These are phyloP conservation scores for Nipponia nippon DNA, from an alignment of 2,113 vertebrate genomes.

Conservation along the genomic window DNA sequence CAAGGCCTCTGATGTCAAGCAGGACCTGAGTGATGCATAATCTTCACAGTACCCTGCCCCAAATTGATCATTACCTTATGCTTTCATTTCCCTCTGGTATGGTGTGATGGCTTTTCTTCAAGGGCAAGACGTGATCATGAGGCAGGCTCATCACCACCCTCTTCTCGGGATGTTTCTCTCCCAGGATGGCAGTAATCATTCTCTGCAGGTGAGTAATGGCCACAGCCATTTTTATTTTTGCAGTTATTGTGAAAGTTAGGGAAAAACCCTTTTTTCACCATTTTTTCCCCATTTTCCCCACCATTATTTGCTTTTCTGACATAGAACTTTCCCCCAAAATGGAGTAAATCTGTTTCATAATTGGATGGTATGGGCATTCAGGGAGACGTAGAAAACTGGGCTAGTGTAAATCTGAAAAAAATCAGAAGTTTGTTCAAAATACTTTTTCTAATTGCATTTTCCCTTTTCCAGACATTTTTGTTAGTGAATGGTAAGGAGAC, in stretches of 20 bases:
- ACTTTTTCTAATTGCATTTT: background rate
- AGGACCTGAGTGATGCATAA: background rate
- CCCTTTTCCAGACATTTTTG: background rate
- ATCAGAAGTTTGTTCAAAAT: background rate
- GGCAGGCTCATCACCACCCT: background rate
- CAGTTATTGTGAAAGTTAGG: background rate
- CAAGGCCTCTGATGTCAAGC: background rate
- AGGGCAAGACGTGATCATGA: accelerated
- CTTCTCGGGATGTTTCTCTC: background rate
- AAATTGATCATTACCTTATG: accelerated
- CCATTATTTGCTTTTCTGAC: background rate
- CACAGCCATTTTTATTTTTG: background rate
- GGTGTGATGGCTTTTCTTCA: background rate
- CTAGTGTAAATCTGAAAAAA: background rate
- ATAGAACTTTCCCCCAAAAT: background rate
- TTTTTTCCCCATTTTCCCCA: background rate
- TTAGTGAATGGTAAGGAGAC: background rate
- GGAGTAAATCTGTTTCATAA: background rate
- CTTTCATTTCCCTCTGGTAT: background rate
- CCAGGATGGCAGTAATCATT: background rate
- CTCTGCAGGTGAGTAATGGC: background rate
- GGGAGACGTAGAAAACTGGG: background rate
- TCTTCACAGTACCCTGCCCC: background rate
- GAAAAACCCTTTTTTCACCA: background rate
- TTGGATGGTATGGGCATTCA: background rate